phyloP scores from a whole-genome alignment of 1,140 invertebrate species.

The Dermatophagoides farinae region DNA sequence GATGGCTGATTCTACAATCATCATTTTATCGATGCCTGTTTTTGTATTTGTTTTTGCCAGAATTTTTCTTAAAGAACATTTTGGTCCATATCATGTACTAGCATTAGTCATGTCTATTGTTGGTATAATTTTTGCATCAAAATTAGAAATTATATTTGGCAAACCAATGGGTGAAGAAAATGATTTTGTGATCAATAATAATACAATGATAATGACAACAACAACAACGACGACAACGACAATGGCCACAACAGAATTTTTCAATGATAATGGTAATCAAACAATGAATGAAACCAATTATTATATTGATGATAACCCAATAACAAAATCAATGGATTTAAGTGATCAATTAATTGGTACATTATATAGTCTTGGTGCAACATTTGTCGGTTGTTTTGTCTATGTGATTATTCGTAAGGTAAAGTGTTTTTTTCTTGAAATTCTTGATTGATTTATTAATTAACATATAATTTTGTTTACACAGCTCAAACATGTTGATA shows the following conservation, averaged over 20 bases:
- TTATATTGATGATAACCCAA: too few species aligned
- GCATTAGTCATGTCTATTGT: conserved; percentile 30
- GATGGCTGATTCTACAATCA: conserved; percentile 36
- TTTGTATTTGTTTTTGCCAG: conserved; percentile 35
- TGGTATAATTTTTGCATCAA: conserved; percentile 33
- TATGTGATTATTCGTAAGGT: conserved; percentile 62
- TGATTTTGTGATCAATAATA: not conserved
- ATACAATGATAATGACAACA: not conserved
- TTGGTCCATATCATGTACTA: conserved; percentile 31
- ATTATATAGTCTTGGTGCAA: conserved; percentile 58
- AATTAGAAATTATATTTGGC: conserved; percentile 30
- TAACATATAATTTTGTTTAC: not conserved
- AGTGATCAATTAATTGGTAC: conserved; percentile 40
- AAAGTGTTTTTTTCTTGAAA: too few species aligned
- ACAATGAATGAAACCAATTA: not conserved
- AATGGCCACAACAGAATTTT: conserved; percentile 2
- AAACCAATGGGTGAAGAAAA: not conserved
- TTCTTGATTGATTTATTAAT: too few species aligned
- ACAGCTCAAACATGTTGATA: conserved; percentile 48
- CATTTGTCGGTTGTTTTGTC: conserved; percentile 65
- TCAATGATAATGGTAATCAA: not conserved
- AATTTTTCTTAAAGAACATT: conserved; percentile 34
- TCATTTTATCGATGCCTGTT: conserved; percentile 37
- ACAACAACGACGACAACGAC: not conserved
- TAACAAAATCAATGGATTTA: not conserved